Evolutionary conservation across 2,113 vertebrate genomes (phyloP).

Genomic region (Donacobius atricapilla): DNA sequence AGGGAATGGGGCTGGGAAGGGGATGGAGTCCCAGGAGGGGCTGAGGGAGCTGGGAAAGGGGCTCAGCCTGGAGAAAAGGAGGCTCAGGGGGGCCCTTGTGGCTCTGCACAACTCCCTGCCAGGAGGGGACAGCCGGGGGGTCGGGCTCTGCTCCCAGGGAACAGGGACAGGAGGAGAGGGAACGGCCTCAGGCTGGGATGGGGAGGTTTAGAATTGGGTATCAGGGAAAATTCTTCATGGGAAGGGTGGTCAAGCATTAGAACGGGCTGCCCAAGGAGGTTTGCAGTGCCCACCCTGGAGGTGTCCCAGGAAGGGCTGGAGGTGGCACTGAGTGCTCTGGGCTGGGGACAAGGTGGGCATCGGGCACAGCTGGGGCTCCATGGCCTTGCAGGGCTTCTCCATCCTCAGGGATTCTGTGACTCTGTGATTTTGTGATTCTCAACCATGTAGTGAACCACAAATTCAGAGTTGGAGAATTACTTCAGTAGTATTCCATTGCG

Average conservation of each 20-base stretch:
- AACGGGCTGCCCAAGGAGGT: neutral
- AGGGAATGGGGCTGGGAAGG: neutral
- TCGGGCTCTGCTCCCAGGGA: neutral
- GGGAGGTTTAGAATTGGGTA: neutral
- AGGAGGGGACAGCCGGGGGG: neutral
- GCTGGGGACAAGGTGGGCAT: neutral
- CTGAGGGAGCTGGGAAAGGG: neutral
- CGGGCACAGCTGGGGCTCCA: fast-evolving
- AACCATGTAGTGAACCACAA: neutral
- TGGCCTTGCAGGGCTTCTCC: fast-evolving
- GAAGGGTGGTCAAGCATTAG: neutral
- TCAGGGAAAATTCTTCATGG: neutral
- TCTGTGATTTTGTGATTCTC: neutral
- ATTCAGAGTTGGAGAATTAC: neutral
- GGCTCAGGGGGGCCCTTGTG: neutral
- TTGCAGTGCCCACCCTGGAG: neutral
- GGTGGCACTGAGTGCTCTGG: neutral
- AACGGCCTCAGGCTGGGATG: neutral
- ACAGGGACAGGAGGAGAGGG: neutral
- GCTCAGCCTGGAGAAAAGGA: neutral
- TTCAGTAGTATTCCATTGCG: neutral
- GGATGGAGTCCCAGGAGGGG: neutral
- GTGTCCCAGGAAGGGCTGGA: neutral
- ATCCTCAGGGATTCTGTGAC: fast-evolving
- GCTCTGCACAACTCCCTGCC: neutral